Evolutionary conservation across 64 coral and sea anemone genomes (phyloP).

Genomic region (Pachyseris speciosa): DNA sequence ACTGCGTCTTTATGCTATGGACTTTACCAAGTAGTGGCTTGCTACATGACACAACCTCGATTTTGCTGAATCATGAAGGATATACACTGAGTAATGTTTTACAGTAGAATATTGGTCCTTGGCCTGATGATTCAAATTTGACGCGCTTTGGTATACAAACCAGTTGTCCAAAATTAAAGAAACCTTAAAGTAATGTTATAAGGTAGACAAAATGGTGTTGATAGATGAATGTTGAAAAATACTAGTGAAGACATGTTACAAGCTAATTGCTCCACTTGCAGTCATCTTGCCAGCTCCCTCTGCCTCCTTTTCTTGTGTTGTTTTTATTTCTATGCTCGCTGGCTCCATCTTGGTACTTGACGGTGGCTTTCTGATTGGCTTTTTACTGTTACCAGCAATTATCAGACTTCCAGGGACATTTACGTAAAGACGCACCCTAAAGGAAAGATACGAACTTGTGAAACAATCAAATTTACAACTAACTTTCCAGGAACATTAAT

Average conservation of each 20-base stretch:
- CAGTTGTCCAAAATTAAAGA: no score
- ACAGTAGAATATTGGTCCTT: no score
- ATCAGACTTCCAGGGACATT: slow-evolving; percentile 79
- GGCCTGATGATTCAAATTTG: no score
- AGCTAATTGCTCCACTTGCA: slow-evolving; percentile 28
- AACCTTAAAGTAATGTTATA: not conserved
- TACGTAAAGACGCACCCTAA: slow-evolving; percentile 62
- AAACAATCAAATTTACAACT: not conserved
- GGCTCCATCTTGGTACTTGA: slow-evolving; percentile 60
- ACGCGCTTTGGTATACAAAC: no score
- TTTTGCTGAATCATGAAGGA: no score
- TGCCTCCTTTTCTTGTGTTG: not conserved
- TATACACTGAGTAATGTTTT: no score
- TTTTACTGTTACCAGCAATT: slow-evolving; percentile 58
- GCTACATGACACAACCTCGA: no score
- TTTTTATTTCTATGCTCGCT: slow-evolving; percentile 23
- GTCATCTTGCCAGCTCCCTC: not conserved
- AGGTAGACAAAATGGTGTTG: not conserved
- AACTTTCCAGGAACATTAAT: no score
- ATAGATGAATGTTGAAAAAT: not conserved
- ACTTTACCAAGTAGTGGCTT: no score
- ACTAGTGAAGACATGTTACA: not conserved
- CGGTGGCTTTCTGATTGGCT: slow-evolving; percentile 52
- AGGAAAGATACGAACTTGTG: not conserved
- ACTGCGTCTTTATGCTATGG: no score